A percentile compares a stretch with the other conserved stretches of the same genome.
phyloP scores from a whole-genome alignment of 2,113 vertebrate genomes.

The Salminus brasiliensis region DNA sequence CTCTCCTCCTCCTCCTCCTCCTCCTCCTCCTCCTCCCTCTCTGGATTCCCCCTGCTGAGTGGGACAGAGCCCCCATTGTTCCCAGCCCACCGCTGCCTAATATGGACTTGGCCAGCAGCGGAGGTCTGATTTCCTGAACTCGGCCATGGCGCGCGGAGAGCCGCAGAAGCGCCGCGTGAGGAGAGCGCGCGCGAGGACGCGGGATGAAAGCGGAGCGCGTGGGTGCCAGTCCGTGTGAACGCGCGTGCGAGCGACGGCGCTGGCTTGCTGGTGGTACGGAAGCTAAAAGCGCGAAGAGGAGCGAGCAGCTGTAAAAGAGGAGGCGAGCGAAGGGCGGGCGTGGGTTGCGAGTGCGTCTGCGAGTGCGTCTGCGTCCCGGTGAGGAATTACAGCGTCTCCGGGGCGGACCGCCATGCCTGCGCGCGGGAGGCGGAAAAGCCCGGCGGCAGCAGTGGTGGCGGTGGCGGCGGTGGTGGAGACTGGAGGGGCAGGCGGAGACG shows the following conservation, averaged over 20 bases:
- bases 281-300: neutral
- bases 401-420: slow-evolving; percentile 46
- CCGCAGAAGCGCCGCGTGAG: neutral
- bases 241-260: slow-evolving; percentile 13
- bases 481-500: slow-evolving; percentile 25
- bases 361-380: neutral
- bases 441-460: slow-evolving; percentile 3
- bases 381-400: neutral
- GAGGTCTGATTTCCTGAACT: slow-evolving; percentile 56
- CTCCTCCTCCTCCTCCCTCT: slow-evolving; percentile 29
- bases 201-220: slow-evolving; percentile 46
- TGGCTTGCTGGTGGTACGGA: slow-evolving; percentile 27
- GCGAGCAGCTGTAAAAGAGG: neutral
- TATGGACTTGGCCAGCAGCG: slow-evolving; percentile 18
- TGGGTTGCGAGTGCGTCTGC: no score
- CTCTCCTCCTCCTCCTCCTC: no score
- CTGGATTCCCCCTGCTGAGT: slow-evolving; percentile 42
- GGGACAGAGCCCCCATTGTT: slow-evolving; percentile 63
- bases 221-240: slow-evolving; percentile 20
- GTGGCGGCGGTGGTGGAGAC: slow-evolving; percentile 29
- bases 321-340: neutral
- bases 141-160: slow-evolving; percentile 23
- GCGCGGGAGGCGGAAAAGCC: slow-evolving; percentile 32
- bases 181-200: slow-evolving; percentile 3
- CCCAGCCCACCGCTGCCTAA: slow-evolving; percentile 62